Percentiles rank a stretch among this genome's conserved stretches.
Conservation (phyloP, 1,140 invertebrate genomes). For the Drosophila kepulauana region DNA sequence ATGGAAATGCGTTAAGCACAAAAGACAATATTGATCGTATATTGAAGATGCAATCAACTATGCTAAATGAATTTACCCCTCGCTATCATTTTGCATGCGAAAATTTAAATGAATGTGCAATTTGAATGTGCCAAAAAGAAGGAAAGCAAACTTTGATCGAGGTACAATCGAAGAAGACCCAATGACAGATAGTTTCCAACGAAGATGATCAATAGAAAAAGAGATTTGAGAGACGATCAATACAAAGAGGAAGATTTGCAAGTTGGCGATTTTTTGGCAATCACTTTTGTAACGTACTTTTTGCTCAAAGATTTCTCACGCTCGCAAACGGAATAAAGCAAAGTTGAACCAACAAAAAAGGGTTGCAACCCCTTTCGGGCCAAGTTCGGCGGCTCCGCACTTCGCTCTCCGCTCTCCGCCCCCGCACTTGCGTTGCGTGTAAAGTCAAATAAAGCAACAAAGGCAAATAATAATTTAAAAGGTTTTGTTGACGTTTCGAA, state of each 20-base stretch:
- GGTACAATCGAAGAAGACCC: conserved; percentile 10
- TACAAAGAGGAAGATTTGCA: conserved; percentile 18
- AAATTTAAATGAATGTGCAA: conserved; percentile 80
- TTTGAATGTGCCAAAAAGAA: conserved; percentile 51
- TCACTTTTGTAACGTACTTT: conserved; percentile 58
- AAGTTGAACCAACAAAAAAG: conserved; percentile 42
- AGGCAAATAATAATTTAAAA: conserved; percentile 85
- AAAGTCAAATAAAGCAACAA: conserved; percentile 81
- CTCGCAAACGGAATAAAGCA: conserved; percentile 13
- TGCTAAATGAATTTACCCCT: conserved; percentile 59
- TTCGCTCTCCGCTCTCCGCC: conserved; percentile 33
- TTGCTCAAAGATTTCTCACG: conserved; percentile 30
- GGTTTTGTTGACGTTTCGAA: conserved; percentile 84
- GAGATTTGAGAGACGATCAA: too few species aligned
- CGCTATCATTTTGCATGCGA: conserved; percentile 39
- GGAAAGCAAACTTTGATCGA: conserved; percentile 28
- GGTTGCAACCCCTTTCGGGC: conserved; percentile 41
- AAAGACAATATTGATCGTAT: conserved; percentile 82
- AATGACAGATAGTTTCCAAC: conserved; percentile 21
- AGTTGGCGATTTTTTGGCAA: conserved; percentile 10
- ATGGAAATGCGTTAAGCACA: conserved; percentile 77
- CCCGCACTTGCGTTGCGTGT: conserved; percentile 17
- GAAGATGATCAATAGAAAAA: conserved; percentile 32
- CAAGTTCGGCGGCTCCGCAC: conserved; percentile 33
- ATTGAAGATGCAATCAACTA: conserved; percentile 83